A percentile compares a stretch with the other conserved stretches of the same genome.
These are phyloP conservation scores for Platycnemis pennipes DNA, from an alignment of 2,888 invertebrate species.

Conservation along the genomic window DNA sequence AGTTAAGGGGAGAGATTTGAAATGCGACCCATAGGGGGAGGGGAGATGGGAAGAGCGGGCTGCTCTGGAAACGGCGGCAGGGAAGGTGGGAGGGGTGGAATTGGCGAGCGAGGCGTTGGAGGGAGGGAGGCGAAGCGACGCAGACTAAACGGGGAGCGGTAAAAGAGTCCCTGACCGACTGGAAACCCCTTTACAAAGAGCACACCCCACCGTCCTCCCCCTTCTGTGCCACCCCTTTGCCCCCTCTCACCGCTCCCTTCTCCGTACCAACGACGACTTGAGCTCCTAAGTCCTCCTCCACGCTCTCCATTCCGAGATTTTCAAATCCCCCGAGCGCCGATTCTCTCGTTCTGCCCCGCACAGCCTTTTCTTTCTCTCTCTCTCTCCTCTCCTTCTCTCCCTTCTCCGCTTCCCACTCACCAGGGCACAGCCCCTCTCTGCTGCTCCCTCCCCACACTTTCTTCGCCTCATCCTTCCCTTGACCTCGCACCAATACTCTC, in stretches of 20 bases:
- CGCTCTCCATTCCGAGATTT: not conserved
- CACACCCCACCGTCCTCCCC: not conserved
- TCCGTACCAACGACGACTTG: not conserved
- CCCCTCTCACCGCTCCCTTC: not conserved
- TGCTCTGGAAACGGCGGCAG: too few species aligned
- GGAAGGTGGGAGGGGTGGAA: too few species aligned
- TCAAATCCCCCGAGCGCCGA: not conserved
- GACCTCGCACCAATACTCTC: not conserved
- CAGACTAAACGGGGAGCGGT: not conserved
- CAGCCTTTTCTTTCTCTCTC: not conserved
- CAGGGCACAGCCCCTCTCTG: not conserved
- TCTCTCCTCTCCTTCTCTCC: not conserved
- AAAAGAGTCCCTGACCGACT: constrained; percentile 8
- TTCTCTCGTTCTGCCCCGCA: not conserved
- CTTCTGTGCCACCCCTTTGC: not conserved
- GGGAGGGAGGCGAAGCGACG: not conserved
- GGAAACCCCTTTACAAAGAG: not conserved
- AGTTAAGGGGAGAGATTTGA: too few species aligned
- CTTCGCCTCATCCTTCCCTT: not conserved
- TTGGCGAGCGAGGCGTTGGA: too few species aligned
- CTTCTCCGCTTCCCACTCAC: not conserved
- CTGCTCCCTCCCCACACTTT: not conserved
- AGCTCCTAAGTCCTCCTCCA: not conserved
- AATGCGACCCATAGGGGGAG: too few species aligned
- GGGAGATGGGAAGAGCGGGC: too few species aligned